These are phyloP conservation scores for Gadus chalcogrammus DNA, from an alignment of 2,113 vertebrate species.

Conservation along the genomic window DNA sequence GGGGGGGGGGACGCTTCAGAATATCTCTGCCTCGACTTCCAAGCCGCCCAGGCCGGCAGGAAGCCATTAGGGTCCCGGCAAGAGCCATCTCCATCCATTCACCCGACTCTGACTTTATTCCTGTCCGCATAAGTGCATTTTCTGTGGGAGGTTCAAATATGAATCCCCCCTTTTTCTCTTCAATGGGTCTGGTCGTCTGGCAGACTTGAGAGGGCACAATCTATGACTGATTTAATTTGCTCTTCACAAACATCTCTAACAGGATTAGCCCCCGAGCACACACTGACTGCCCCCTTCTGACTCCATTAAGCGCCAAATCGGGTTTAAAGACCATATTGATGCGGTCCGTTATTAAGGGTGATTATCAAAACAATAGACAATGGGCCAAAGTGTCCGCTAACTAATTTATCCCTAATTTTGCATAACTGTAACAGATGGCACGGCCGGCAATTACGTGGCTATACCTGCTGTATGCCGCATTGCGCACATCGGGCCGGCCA, in stretches of 20 bases:
- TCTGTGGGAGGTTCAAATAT: conserved; percentile 94
- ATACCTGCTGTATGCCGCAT: conserved; percentile 71
- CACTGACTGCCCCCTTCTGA: conserved; percentile 91
- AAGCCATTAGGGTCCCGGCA: conserved; percentile 88
- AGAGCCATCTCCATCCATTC: conserved; percentile 91
- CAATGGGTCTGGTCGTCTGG: conserved; percentile 96
- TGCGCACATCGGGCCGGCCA: conserved; percentile 23
- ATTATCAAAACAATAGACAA: conserved; percentile 99
- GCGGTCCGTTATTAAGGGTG: conserved; percentile 98
- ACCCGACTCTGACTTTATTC: conserved; percentile 92
- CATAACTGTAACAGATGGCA: conserved; percentile 98
- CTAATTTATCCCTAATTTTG: conserved; percentile 98
- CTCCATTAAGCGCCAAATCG: conserved; percentile 99
- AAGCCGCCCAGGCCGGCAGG: conserved; percentile 86
- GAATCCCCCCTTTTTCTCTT: conserved; percentile 83
- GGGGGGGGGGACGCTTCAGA: conserved; percentile 79
- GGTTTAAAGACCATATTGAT: conserved; percentile 99
- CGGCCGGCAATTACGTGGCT: conserved; percentile 85
- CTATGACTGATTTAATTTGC: conserved; percentile 99
- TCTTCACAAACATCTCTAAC: conserved; percentile 99
- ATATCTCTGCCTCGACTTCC: conserved; percentile 78
- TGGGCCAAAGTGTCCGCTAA: conserved; percentile 99
- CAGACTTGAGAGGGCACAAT: conserved; percentile 98
- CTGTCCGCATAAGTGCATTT: conserved; percentile 95
- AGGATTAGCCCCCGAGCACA: conserved; percentile 94